Base-by-base conservation (phyloP, 2,113 vertebrate species). In the Periophthalmodon schlosseri region DNA sequence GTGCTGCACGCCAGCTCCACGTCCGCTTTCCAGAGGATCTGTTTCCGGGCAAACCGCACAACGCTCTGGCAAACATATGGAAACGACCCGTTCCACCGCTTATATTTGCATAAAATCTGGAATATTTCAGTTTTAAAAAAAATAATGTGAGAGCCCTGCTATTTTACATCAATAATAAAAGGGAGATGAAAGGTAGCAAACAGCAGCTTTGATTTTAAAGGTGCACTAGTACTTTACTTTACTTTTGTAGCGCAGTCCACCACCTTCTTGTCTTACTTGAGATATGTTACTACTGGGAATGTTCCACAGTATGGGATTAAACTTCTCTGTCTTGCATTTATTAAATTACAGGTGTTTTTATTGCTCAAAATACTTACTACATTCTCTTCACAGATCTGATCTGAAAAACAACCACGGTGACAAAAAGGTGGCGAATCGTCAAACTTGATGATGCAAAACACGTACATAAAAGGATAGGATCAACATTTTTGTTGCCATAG, bases 11-110 rank as follows among this genome's bases (percentile, higher is more conserved):
- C 79, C 79, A 86, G 86, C 80, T n/a, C 82, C 79, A 79, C 85
- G 86, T 89, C 87, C 85, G 82, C 77, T 83, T 90, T 82, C 77
- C 70, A 89, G 78, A 80, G 81, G 82, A 86, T 90, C 74, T 71
- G 82, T 84, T 89, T 86, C 87, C 83, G 84, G 73, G 73, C 72
- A 72, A 82, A 81, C 68, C 64, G 36, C 72, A 79, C 21, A 68
- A 39, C 81, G 69, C 65, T 60, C 80, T 81, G 70, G 75, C 74
- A 69, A 82, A 80, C 75, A 78, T 46, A 75, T 84, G 76, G 47
- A 65, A 58, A 73, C 24, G 1, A 9, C 47, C 71, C 11, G 21
- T 67, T 68, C 24, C 64, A 49, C 68, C 52, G 28, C 64, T 74
- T 65, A 49, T 49, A 68, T 66, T 39, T 39, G 50, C 46, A 28